These are phyloP conservation scores for pig (Sus scrofa) DNA, from an alignment of 2,113 vertebrate species.

Conservation along the genomic window DNA sequence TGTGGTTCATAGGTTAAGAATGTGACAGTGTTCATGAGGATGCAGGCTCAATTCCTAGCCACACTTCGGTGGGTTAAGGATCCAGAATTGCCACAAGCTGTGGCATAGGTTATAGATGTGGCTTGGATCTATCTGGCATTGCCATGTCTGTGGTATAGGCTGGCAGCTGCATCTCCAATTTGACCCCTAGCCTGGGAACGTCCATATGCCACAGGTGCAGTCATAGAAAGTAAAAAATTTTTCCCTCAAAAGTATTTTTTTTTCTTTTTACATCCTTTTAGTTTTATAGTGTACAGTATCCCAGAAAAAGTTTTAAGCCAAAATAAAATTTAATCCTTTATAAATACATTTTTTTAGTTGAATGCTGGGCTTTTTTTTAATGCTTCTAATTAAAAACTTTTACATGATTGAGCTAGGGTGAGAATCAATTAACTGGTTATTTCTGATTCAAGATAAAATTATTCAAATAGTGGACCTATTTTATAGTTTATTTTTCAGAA, in stretches of 20 bases:
- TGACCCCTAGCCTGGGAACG: too few relatives aligned
- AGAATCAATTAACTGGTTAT: neutral
- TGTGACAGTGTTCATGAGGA: too few relatives aligned
- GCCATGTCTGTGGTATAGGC: too few relatives aligned
- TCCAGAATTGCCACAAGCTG: too few relatives aligned
- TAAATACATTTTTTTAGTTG: neutral
- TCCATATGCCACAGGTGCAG: too few relatives aligned
- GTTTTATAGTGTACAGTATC: neutral
- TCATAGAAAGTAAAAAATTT: too few relatives aligned
- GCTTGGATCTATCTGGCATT: too few relatives aligned
- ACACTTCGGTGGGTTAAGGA: too few relatives aligned
- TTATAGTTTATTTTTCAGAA: neutral
- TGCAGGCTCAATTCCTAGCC: too few relatives aligned
- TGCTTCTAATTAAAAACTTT: neutral
- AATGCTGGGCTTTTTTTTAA: neutral
- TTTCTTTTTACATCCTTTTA: neutral
- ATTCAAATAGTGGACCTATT: neutral
- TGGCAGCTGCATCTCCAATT: too few relatives aligned
- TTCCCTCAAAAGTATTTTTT: neutral
- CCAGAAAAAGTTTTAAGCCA: neutral
- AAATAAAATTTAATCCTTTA: neutral
- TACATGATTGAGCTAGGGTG: neutral
- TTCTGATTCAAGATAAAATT: neutral
- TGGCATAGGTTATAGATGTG: too few relatives aligned
- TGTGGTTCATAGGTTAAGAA: too few relatives aligned